Conservation (phyloP, 2,888 invertebrate species). For the Erebia palarica region DNA sequence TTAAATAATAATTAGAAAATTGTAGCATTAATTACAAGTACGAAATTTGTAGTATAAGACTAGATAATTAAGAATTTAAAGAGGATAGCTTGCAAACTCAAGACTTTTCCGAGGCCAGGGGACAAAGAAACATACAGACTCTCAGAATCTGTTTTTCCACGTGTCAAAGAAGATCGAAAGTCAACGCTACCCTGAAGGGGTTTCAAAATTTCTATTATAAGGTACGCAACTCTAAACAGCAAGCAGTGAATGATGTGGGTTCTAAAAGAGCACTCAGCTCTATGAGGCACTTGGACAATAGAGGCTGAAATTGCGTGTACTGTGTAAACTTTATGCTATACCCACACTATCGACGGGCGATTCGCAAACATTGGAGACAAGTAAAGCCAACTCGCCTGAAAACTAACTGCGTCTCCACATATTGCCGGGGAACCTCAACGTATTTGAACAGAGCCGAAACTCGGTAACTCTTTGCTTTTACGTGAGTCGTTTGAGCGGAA, state of each 20-base stretch:
- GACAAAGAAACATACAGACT: too few species aligned
- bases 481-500: conserved; percentile 14
- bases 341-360: conserved; percentile 13
- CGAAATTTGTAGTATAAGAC: too few species aligned
- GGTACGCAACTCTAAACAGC: conserved; percentile 8
- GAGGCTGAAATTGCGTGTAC: conserved; percentile 47
- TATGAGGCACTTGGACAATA: conserved; percentile 45
- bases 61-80: too few species aligned
- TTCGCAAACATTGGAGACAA: conserved; percentile 9
- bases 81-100: too few species aligned
- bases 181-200: too few species aligned
- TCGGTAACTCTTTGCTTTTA: conserved; percentile 22
- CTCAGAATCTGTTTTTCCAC: too few species aligned
- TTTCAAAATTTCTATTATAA: too few species aligned
- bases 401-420: conserved; percentile 22
- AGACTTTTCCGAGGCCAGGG: too few species aligned
- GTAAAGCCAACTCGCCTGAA: conserved; percentile 14
- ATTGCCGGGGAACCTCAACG: conserved; percentile 19
- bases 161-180: too few species aligned
- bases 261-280: conserved; percentile 38
- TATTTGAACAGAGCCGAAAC: conserved; percentile 21
- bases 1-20: too few species aligned
- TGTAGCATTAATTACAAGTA: too few species aligned
- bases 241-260: conserved; percentile 35
- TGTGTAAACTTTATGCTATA: conserved; percentile 17